These are phyloP conservation scores for Eudemis profundana DNA, from an alignment of 2,888 invertebrate species.

Conservation along the genomic window DNA sequence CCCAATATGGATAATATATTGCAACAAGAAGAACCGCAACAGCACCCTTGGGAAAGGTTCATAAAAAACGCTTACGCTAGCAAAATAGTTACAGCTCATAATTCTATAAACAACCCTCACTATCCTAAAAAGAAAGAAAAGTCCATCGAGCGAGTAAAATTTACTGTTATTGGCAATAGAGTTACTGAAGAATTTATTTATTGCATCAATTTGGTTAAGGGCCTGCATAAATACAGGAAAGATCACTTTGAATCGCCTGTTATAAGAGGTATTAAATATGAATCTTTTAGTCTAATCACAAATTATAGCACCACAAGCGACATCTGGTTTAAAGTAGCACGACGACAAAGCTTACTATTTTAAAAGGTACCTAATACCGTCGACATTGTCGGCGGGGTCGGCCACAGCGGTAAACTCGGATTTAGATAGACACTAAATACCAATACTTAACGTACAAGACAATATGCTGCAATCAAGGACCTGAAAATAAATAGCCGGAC, in stretches of 20 bases:
- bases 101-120: slow-evolving; percentile 66
- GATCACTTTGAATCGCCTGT: slow-evolving; percentile 65
- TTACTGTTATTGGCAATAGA: slow-evolving; percentile 71
- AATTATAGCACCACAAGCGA: too few relatives aligned
- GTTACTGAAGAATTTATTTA: slow-evolving; percentile 71
- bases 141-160: slow-evolving; percentile 53
- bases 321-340: too few relatives aligned
- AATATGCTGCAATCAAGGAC: too few relatives aligned
- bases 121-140: slow-evolving; percentile 59
- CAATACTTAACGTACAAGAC: too few relatives aligned
- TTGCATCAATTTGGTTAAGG: slow-evolving; percentile 64
- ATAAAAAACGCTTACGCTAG: slow-evolving; percentile 60
- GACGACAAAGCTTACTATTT: too few relatives aligned
- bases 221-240: slow-evolving; percentile 69
- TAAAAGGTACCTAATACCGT: slow-evolving; percentile 66
- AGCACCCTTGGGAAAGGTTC: slow-evolving; percentile 69
- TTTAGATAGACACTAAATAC: too few relatives aligned
- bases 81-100: slow-evolving; percentile 68
- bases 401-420: too few relatives aligned
- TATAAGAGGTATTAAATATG: too few relatives aligned
- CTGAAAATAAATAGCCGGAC: too few relatives aligned
- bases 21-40: slow-evolving; percentile 50
- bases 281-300: too few relatives aligned
- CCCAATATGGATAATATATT: slow-evolving; percentile 52
- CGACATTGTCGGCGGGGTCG: too few relatives aligned